Percentiles rank a stretch among this genome's conserved stretches.
phyloP scores from a whole-genome alignment of 2,113 vertebrate species.

The Syngnathoides biaculeatus region DNA sequence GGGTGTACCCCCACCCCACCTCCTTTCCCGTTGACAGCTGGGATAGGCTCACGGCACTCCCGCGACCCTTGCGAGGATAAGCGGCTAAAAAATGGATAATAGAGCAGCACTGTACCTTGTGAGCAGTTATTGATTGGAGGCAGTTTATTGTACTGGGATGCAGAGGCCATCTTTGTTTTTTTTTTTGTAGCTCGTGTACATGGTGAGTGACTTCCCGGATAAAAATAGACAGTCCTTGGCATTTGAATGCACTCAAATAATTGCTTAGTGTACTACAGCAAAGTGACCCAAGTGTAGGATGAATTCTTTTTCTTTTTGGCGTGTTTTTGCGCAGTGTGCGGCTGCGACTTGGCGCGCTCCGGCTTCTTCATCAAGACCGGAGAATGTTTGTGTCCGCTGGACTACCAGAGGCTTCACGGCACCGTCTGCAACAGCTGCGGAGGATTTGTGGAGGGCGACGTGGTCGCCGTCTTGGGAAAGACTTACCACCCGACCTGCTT shows the following conservation, averaged over 20 bases:
- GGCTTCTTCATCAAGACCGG: constrained; percentile 93
- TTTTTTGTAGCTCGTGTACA: background rate
- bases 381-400: constrained; percentile 91
- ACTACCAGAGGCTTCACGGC: constrained; percentile 94
- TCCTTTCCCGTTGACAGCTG: no score
- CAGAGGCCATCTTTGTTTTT: background rate
- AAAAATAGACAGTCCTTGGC: constrained; percentile 47
- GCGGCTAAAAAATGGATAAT: no score
- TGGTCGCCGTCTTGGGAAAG: constrained; percentile 90
- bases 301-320: background rate
- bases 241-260: constrained; percentile 8
- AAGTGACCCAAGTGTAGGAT: no score
- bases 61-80: no score
- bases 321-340: constrained; percentile 78
- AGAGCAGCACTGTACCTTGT: background rate
- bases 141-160: background rate
- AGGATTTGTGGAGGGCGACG: constrained; percentile 93
- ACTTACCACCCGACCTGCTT: constrained; percentile 96
- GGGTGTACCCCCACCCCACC: no score
- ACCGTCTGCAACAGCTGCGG: constrained; percentile 88
- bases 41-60: no score
- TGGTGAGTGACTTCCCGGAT: constrained; percentile 17
- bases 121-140: background rate
- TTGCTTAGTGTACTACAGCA: background rate
- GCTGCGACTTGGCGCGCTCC: constrained; percentile 87